Evolutionary conservation across 2,113 vertebrate genomes (phyloP), one percentile per base, ranked within the genome.

Genomic region (Struthio camelus): DNA sequence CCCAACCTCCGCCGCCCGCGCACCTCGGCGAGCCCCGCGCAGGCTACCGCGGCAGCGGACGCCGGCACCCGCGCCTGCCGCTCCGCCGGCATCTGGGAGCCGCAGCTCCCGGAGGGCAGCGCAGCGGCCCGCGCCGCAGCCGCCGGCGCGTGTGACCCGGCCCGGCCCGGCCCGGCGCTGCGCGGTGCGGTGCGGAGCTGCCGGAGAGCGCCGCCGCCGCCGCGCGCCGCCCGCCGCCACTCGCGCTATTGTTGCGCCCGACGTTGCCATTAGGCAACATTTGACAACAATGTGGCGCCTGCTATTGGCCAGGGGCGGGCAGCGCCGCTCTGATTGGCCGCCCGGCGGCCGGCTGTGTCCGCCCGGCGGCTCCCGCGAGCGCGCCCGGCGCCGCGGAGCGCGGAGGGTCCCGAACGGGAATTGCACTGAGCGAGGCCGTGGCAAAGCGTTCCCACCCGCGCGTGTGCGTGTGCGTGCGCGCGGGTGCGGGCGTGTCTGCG

Each of bases 271-370:
- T 99, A 99, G 98, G 99, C 99, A 98, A 99, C 98, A 98, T 99
- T 99, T 98, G 98, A 99, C 99, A 99, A 99, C 99, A 99, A 99
- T 99, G 99, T 99, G 99, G 98, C 98, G 98, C 94, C 98, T 98
- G 99, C 98, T 98, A 99, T 99, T 99, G 99, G 99, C 98, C 98
- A 98, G 93, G 96, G 97, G 98, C 98, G 97, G 98, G 97, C 98
- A 97, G 98, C 97, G 96, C 98, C 98, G 62, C 98, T 98, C 98
- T 99, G 99, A 99, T 99, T 99, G 99, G 99, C 98, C 98, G 96
- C 96, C 40, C 87, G 94, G 92, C 94, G 97, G 98, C 97, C 98
- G 98, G 98, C 98, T 97, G 98, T 98, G 98, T 98, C 98, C 98
- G 98, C 98, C 98, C 98, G 97, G 97, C 97, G 97, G 98, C 97